Conservation (phyloP, 1,140 invertebrate species). For the Drosophila hydei region DNA sequence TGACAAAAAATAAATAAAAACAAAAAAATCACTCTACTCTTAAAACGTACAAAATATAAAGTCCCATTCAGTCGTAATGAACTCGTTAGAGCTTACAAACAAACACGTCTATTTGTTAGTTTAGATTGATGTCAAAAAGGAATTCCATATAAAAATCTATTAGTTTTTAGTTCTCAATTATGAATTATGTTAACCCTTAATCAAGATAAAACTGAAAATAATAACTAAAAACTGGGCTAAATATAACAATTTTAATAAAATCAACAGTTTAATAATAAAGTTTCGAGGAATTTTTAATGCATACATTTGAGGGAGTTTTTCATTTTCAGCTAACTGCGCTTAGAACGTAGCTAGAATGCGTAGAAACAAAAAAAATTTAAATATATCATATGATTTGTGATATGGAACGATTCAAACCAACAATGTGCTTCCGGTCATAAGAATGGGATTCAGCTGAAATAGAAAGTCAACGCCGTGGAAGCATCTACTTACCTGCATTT, state of each 20-base stretch:
- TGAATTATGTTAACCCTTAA: slow-evolving; percentile 16
- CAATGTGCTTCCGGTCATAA: no score
- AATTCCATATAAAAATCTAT: neutral
- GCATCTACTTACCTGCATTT: no score
- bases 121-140: slow-evolving; percentile 28
- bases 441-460: no score
- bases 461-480: no score
- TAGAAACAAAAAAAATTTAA: no score
- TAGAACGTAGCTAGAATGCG: no score
- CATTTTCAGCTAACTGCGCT: no score
- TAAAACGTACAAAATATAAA: slow-evolving; percentile 6
- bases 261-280: slow-evolving; percentile 64
- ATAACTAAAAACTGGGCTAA: slow-evolving; percentile 38
- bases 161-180: slow-evolving; percentile 20
- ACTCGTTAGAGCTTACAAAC: slow-evolving; percentile 2
- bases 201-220: slow-evolving; percentile 26
- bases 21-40: slow-evolving; percentile 2
- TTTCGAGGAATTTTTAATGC: slow-evolving; percentile 1
- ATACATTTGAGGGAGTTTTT: neutral
- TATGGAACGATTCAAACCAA: no score
- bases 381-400: no score
- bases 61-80: slow-evolving; percentile 14
- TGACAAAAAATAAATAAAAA: slow-evolving; percentile 3
- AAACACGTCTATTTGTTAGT: slow-evolving; percentile 15
- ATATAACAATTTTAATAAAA: slow-evolving; percentile 71